These are phyloP conservation scores for Trichopria drosophilae DNA, from an alignment of 2,888 invertebrate species.

Conservation along the genomic window DNA sequence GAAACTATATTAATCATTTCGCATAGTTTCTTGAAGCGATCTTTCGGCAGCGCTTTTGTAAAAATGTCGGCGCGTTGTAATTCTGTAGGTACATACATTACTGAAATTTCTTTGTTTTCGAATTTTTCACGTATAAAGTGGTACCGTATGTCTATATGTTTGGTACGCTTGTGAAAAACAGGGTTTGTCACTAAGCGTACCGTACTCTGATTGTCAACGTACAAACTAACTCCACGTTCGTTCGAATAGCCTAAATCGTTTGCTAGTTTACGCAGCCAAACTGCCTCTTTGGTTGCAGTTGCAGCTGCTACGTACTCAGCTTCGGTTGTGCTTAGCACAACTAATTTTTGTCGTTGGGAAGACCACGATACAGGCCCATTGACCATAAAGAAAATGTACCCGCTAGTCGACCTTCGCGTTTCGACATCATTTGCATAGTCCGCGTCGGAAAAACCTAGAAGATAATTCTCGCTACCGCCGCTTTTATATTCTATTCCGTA, in stretches of 20 bases:
- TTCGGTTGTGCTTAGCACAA: conserved; percentile 13
- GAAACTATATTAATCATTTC: too few species aligned
- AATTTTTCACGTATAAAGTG: too few species aligned
- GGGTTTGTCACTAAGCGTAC: conserved; percentile 2
- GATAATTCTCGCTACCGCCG: conserved; percentile 22
- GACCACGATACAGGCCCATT: conserved; percentile 20
- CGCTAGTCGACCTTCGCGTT: conserved; percentile 9
- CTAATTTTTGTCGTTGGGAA: conserved; percentile 9
- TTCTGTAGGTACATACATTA: too few species aligned
- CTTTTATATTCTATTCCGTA: conserved; percentile 16
- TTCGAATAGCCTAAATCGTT: conserved; percentile 7
- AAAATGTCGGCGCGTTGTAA: too few species aligned
- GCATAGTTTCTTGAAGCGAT: too few species aligned
- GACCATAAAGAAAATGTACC: conserved; percentile 7
- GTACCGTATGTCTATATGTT: conserved; percentile 11
- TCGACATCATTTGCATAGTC: conserved; percentile 8
- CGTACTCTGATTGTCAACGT: conserved; percentile 2
- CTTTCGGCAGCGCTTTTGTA: too few species aligned
- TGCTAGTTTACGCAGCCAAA: conserved; percentile 10
- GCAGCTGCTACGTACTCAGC: conserved; percentile 17
- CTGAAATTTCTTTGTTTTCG: too few species aligned
- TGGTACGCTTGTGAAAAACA: neutral
- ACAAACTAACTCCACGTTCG: neutral
- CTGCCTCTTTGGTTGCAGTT: conserved; percentile 11
- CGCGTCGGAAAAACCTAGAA: too few species aligned